Evolutionary conservation across 2,113 vertebrate species (phyloP).

Genomic region (Pyrgilauda ruficollis): DNA sequence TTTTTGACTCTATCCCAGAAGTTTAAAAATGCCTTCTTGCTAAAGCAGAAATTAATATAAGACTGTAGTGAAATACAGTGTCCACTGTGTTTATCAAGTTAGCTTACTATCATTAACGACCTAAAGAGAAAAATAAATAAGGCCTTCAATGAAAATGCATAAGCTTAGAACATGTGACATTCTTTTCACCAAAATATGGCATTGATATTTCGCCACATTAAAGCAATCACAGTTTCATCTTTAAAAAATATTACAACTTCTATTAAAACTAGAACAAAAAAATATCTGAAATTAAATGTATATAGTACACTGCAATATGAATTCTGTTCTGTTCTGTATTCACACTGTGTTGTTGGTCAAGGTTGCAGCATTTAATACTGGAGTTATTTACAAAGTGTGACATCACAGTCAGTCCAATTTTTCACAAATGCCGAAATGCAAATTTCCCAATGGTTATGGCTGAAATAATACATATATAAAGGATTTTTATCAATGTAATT

Average conservation of each 20-base stretch:
- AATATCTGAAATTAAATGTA: not conserved
- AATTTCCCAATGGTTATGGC: not conserved
- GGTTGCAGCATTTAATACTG: not conserved
- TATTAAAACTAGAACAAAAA: not conserved
- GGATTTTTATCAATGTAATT: not conserved
- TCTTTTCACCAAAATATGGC: not conserved
- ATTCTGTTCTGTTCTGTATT: not conserved
- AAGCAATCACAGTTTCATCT: not conserved
- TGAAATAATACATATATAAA: not conserved
- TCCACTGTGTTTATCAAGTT: not conserved
- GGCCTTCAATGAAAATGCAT: not conserved
- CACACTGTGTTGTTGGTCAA: not conserved
- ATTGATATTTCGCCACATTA: not conserved
- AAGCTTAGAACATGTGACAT: not conserved
- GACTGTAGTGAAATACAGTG: not conserved
- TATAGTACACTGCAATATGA: not conserved
- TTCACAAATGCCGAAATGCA: not conserved
- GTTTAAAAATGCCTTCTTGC: not conserved
- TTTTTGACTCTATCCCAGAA: not conserved
- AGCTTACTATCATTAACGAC: not conserved
- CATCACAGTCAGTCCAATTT: not conserved
- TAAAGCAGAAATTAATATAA: not conserved
- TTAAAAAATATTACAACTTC: not conserved
- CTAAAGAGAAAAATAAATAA: not conserved
- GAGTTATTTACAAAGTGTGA: not conserved